Evolutionary conservation across 2,113 vertebrate species (phyloP).

Genomic region (Excalfactoria chinensis): DNA sequence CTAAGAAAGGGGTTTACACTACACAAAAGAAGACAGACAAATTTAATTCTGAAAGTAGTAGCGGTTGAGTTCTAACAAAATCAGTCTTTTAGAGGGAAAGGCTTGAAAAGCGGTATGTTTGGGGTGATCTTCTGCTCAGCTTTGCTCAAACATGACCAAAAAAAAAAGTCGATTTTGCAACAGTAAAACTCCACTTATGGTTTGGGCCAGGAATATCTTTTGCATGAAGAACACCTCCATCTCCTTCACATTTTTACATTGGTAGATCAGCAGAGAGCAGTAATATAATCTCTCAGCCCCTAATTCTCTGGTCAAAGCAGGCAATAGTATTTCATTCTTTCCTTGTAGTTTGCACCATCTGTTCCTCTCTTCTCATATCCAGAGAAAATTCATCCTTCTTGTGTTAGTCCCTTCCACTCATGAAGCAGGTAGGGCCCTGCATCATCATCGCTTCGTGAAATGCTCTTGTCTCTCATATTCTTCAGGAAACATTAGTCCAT

Average conservation of each 20-base stretch:
- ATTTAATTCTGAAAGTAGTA: neutral
- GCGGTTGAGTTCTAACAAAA: neutral
- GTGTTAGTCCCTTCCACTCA: neutral
- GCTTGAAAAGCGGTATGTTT: neutral
- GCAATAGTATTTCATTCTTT: neutral
- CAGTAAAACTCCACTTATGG: neutral
- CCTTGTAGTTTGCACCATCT: too few species aligned
- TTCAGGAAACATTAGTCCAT: neutral
- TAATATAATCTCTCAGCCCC: neutral
- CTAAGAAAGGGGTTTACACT: neutral
- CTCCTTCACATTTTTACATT: neutral
- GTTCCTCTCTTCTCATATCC: neutral
- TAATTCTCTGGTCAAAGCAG: neutral
- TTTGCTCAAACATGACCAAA: neutral
- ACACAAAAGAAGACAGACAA: neutral
- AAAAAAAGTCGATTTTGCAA: neutral
- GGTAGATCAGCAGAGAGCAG: neutral
- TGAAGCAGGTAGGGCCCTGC: neutral
- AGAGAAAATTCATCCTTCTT: neutral
- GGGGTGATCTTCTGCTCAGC: neutral
- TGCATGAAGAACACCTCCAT: neutral
- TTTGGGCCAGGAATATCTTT: neutral
- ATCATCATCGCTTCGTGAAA: neutral
- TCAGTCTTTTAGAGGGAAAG: neutral
- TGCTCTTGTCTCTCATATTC: neutral